These are phyloP conservation scores for Chroicocephalus ridibundus DNA, from an alignment of 2,113 vertebrate species.

Conservation along the genomic window DNA sequence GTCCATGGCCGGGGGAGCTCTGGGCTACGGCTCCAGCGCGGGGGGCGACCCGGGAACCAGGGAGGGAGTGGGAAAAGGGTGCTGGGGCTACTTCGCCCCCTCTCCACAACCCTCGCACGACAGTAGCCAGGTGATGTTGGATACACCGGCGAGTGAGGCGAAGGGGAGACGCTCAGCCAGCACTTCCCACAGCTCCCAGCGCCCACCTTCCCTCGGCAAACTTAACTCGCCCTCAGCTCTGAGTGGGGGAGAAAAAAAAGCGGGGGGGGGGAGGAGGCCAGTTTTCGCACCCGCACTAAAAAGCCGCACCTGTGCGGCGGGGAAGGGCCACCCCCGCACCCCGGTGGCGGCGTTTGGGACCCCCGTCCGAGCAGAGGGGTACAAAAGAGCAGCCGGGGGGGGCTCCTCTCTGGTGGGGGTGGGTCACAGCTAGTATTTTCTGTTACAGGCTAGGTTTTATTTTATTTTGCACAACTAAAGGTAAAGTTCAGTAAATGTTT, in stretches of 20 bases:
- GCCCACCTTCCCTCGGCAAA: rapidly evolving
- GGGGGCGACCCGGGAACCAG: no score
- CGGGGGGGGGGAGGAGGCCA: rapidly evolving
- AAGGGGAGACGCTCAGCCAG: rapidly evolving
- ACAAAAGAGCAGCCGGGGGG: rapidly evolving
- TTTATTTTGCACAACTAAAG: no score
- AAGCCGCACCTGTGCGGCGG: background rate
- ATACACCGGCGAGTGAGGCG: rapidly evolving
- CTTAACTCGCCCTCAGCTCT: rapidly evolving
- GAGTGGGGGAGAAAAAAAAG: no score
- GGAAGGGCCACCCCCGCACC: background rate
- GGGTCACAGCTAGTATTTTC: rapidly evolving
- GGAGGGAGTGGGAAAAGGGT: rapidly evolving
- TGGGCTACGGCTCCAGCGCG: background rate
- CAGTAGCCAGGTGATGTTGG: rapidly evolving
- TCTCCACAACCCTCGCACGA: rapidly evolving
- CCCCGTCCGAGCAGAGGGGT: rapidly evolving
- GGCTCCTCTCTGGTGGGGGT: no score
- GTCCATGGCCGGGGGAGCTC: background rate
- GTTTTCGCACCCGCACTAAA: rapidly evolving
- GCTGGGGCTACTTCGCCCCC: rapidly evolving
- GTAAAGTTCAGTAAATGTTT: background rate
- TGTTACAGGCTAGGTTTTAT: rapidly evolving
- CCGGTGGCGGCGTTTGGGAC: no score
- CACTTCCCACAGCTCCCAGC: rapidly evolving